phyloP scores from a whole-genome alignment of 2,113 vertebrate species.

The Paramormyrops kingsleyae region DNA sequence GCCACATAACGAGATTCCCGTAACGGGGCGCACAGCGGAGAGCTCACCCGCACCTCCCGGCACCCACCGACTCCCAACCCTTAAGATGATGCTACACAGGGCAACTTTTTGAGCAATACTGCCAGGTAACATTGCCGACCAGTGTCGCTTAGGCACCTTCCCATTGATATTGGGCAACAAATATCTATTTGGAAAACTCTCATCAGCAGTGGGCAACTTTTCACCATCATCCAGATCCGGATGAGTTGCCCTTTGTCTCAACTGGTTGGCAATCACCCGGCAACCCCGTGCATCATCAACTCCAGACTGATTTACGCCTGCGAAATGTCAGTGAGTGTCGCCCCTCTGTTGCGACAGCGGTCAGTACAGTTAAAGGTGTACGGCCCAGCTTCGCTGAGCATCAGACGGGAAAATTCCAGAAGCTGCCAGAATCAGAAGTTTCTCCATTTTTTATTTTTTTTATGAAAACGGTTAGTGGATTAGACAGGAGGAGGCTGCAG shows the following conservation, averaged over 20 bases:
- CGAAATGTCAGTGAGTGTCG: constrained; percentile 36
- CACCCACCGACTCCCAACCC: constrained; percentile 10
- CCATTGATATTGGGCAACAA: background rate
- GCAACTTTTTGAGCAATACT: background rate
- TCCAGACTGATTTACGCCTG: constrained; percentile 49
- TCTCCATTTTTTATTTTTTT: background rate
- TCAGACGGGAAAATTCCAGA: background rate
- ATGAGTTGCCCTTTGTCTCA: background rate
- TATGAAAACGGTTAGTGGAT: constrained; percentile 45
- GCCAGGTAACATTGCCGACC: background rate
- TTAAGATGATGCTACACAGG: background rate
- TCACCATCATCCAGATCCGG: background rate
- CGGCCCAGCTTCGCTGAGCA: background rate
- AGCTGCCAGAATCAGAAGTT: background rate
- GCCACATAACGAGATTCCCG: constrained; percentile 47
- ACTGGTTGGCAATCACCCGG: background rate
- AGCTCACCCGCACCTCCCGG: constrained; percentile 40
- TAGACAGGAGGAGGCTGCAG: constrained; percentile 6
- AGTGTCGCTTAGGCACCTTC: background rate
- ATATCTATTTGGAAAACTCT: background rate
- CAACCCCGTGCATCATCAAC: constrained; percentile 21
- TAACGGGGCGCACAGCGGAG: background rate
- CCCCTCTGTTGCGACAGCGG: constrained; percentile 15
- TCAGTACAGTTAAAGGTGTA: constrained; percentile 17
- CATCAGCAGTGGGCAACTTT: background rate